Percentiles rank a stretch among this genome's conserved stretches.
Evolutionary conservation across 1,140 invertebrate genomes (phyloP).

Genomic region (Diabrotica virgifera): DNA sequence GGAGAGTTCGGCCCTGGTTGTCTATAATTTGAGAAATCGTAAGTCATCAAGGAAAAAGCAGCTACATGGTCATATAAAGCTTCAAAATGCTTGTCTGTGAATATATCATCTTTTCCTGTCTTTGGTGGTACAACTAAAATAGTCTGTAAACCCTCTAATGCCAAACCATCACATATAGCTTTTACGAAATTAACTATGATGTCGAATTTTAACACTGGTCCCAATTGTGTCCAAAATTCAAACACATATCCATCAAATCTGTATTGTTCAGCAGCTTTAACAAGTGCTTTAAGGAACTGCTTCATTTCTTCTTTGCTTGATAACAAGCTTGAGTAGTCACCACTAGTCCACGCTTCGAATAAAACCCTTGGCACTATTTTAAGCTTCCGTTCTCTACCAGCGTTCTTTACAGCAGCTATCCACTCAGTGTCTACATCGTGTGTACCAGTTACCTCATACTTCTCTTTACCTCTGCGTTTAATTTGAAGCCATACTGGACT

Average conservation of each 20-base stretch:
- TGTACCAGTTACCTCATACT: conserved; percentile 64
- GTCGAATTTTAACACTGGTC: conserved; percentile 62
- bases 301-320: conserved; percentile 56
- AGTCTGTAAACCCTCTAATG: conserved; percentile 56
- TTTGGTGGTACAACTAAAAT: conserved; percentile 85
- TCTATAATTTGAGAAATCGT: conserved; percentile 85
- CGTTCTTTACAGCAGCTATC: conserved; percentile 66
- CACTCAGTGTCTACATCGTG: conserved; percentile 83
- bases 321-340: conserved; percentile 65
- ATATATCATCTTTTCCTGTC: conserved; percentile 67
- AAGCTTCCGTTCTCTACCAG: conserved; percentile 49
- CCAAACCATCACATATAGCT: conserved; percentile 54
- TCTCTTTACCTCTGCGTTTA: conserved; percentile 57
- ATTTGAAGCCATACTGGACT: conserved; percentile 95
- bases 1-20: conserved; percentile 85
- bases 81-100: conserved; percentile 75
- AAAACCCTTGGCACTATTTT: conserved; percentile 76
- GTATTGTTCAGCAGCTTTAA: conserved; percentile 60
- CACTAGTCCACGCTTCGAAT: conserved; percentile 79
- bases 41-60: conserved; percentile 92
- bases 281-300: conserved; percentile 58
- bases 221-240: conserved; percentile 85
- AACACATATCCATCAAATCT: conserved; percentile 84
- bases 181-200: conserved; percentile 62
- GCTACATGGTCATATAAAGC: conserved; percentile 72